These are phyloP conservation scores for Alca torda DNA, from an alignment of 2,797 vertebrate genomes.

Conservation along the genomic window DNA sequence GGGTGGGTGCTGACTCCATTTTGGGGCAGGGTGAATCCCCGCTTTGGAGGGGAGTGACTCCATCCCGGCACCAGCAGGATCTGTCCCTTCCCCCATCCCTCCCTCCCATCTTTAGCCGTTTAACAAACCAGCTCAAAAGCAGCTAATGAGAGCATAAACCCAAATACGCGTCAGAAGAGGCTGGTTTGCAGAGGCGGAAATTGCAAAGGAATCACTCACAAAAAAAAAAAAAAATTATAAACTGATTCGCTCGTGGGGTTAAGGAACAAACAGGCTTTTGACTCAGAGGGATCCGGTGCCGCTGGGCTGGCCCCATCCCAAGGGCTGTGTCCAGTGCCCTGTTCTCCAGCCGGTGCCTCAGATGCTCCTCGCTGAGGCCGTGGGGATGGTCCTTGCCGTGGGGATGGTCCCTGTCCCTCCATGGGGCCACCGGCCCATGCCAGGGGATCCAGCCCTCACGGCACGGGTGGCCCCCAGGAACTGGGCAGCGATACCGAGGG, in stretches of 20 bases:
- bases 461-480: no score
- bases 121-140: conserved; percentile 12
- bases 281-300: conserved; percentile 26
- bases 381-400: fast-evolving
- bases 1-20: fast-evolving
- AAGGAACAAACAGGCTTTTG: conserved; percentile 71
- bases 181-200: conserved; percentile 64
- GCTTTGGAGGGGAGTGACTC: not conserved
- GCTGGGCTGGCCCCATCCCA: conserved; percentile 12
- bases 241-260: conserved; percentile 40
- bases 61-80: not conserved
- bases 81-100: conserved; percentile 10
- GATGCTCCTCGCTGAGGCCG: not conserved
- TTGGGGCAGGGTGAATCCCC: not conserved
- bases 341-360: not conserved
- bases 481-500: no score
- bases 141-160: conserved; percentile 47
- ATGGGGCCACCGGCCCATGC: not conserved
- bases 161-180: conserved; percentile 61
- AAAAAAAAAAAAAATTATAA: not conserved
- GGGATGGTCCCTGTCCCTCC: not conserved
- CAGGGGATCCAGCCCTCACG: not conserved
- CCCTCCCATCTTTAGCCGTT: conserved; percentile 25
- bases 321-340: conserved; percentile 16
- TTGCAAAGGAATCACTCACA: conserved; percentile 57